Evolutionary conservation across 2,113 vertebrate species (phyloP).

Genomic region (Nesoenas mayeri): DNA sequence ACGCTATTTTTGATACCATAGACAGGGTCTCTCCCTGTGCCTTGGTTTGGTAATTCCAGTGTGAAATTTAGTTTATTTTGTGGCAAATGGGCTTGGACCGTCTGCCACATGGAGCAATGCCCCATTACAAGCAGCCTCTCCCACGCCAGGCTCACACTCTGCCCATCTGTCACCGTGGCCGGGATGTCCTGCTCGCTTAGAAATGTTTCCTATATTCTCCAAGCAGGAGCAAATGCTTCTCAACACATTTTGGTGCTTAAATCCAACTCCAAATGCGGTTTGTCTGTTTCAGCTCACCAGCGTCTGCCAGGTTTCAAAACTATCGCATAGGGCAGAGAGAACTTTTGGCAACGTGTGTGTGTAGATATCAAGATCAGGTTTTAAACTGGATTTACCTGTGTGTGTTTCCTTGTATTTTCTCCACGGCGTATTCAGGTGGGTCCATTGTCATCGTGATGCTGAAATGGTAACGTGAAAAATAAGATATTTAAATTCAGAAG

Average conservation of each 20-base stretch:
- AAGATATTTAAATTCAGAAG: background rate
- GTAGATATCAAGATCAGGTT: background rate
- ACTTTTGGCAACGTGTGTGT: background rate
- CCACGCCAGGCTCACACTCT: fast-evolving
- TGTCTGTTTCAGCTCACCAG: background rate
- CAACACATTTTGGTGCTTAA: background rate
- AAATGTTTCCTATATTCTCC: background rate
- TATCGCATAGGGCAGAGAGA: background rate
- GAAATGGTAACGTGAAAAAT: background rate
- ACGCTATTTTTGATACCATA: background rate
- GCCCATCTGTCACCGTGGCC: background rate
- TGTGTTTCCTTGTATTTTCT: background rate
- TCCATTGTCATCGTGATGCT: background rate
- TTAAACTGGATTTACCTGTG: background rate
- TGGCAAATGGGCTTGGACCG: background rate
- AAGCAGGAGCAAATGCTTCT: background rate
- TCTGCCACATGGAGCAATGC: constrained; percentile 12
- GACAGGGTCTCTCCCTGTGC: background rate
- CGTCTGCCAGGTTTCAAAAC: background rate
- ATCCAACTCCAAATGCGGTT: background rate
- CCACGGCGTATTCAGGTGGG: background rate
- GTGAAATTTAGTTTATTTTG: background rate
- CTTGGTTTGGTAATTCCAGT: background rate
- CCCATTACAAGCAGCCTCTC: background rate
- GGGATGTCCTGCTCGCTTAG: background rate